Base-by-base conservation (phyloP, 2,888 invertebrate species). In the Melanostoma scalare region DNA sequence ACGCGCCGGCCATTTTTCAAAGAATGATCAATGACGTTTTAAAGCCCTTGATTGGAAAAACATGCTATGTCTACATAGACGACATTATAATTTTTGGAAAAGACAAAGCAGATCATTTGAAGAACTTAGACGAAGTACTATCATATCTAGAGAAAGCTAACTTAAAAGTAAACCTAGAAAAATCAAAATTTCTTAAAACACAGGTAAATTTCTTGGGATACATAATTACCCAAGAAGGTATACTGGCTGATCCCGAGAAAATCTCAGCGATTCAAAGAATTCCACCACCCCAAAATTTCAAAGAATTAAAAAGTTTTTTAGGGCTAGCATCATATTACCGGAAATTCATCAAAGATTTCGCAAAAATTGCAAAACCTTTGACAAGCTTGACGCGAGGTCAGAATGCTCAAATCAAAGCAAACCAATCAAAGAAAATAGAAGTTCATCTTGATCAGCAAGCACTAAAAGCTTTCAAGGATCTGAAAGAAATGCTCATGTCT, bases 1-100 rank as follows among this genome's bases (percentile, higher is more conserved):
- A 78, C 30, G 85, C 78, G 0, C 78, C 85, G 2, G 67, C 77
- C 3, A 77, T 81, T 8, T 60, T 50, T 65, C 67, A 75, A 20
- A 4, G 79, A 9, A 73, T 73, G 63, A 69, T 73, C 10, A 8
- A 53, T 44, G 73, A 67, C 9, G 33, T 55, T 33, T 50, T 68
- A 35, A 42, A 46, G 9, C 30, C n/a, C n/a, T 10, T 35, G 9
- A 55, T 68, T 9, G 68, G 68, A 3, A 68, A 55, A 35, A 53
- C 42, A 31, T 68, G 68, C 44, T 68, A 55, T 20, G 52, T 65
- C 30, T 65, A 52, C 31, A 82, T 82, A 8, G 76, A 76, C 50
- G 82, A 81, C 55, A 63, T 69, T 4, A 80, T 80, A 8, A 67
- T 74, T 55, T 80, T 74, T 52, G 63, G 60, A 5, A 58, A 55